phyloP scores from a whole-genome alignment of 1,140 invertebrate genomes.

The Pissodes strobi region DNA sequence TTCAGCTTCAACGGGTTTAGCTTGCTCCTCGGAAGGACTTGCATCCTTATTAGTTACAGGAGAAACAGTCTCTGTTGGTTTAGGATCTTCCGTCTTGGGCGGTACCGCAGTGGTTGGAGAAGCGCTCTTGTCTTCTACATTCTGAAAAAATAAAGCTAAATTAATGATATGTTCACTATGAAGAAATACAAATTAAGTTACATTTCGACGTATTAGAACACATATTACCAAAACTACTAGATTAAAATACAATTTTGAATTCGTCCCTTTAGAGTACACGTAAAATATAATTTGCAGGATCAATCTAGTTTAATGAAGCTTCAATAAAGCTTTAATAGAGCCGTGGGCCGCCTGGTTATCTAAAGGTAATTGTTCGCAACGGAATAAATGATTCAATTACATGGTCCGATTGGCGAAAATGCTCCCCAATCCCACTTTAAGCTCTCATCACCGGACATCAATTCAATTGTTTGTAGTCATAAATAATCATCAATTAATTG shows the following conservation, averaged over 20 bases:
- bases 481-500: no score
- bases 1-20: conserved; percentile 35
- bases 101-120: conserved; percentile 42
- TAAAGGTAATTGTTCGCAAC: conserved; percentile 4
- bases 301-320: neutral
- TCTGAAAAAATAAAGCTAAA: conserved; percentile 46
- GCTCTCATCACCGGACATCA: neutral
- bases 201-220: no score
- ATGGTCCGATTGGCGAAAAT: conserved; percentile 4
- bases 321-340: conserved; percentile 4
- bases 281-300: conserved; percentile 5
- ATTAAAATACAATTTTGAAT: no score
- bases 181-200: no score
- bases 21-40: conserved; percentile 26
- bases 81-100: conserved; percentile 43
- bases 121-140: conserved; percentile 43
- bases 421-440: neutral
- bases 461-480: conserved; percentile 10
- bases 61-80: conserved; percentile 17
- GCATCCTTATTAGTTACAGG: conserved; percentile 18
- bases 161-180: no score
- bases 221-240: no score
- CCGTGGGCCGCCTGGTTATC: conserved; percentile 12
- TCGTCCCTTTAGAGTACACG: neutral
- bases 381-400: conserved; percentile 20